Evolutionary conservation across 2,797 vertebrate genomes (phyloP).

Genomic region (Cyclura pinguis): DNA sequence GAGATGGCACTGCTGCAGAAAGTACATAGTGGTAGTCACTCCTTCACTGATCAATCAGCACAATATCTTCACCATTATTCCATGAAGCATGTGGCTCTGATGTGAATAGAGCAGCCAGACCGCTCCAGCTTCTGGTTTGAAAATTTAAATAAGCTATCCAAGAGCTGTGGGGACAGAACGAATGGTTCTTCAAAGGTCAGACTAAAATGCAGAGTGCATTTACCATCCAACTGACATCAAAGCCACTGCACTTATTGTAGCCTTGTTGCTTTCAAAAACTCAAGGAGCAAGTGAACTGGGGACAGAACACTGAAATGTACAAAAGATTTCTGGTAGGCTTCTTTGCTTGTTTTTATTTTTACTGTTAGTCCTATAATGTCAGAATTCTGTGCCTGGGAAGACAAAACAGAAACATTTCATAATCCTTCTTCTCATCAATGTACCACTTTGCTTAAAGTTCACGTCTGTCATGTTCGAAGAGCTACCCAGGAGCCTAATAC

Average conservation of each 20-base stretch:
- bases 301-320: neutral
- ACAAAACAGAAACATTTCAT: slow-evolving; percentile 9
- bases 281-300: neutral
- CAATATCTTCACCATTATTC: neutral
- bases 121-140: too few relatives aligned
- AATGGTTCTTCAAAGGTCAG: too few relatives aligned
- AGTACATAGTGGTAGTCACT: neutral
- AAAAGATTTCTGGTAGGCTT: neutral
- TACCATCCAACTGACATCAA: too few relatives aligned
- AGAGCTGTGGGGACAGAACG: too few relatives aligned
- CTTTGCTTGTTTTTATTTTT: neutral
- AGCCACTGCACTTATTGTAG: too few relatives aligned
- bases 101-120: too few relatives aligned
- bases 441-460: neutral
- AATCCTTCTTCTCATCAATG: neutral
- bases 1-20: neutral
- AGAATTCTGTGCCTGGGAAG: slow-evolving; percentile 13
- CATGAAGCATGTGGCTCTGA: too few relatives aligned
- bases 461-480: neutral
- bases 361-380: neutral
- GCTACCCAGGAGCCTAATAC: neutral
- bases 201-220: too few relatives aligned
- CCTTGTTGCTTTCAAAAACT: neutral
- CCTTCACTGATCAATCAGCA: neutral
- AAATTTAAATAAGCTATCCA: too few relatives aligned